Evolutionary conservation across 2,888 invertebrate species (phyloP).

Genomic region (Oligia strigilis): DNA sequence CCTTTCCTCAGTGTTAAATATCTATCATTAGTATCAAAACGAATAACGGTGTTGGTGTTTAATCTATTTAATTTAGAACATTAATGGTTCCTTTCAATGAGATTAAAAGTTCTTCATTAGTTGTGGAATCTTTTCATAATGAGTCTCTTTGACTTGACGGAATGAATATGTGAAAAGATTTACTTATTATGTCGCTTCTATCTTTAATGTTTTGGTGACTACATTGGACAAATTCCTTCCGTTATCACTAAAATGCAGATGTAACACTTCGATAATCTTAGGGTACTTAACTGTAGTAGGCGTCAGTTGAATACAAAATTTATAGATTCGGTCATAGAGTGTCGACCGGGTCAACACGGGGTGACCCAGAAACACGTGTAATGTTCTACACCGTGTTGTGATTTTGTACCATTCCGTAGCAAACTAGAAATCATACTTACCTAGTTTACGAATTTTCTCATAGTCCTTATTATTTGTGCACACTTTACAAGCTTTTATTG

Average conservation of each 20-base stretch:
- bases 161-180: not conserved
- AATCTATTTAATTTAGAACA: conserved; percentile 5
- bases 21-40: conserved; percentile 14
- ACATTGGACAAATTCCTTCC: not conserved
- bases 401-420: conserved; percentile 21
- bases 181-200: not conserved
- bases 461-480: not conserved
- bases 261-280: conserved; percentile 39
- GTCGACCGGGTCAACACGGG: conserved; percentile 64
- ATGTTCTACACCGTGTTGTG: conserved; percentile 48
- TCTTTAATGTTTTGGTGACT: not conserved
- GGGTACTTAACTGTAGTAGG: conserved; percentile 26
- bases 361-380: conserved; percentile 77
- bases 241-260: conserved; percentile 26
- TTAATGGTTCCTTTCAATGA: not conserved
- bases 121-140: not conserved
- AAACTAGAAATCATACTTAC: conserved; percentile 8
- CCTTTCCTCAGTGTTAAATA: conserved; percentile 11
- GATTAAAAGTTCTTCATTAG: not conserved
- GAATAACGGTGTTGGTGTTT: conserved; percentile 14
- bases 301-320: conserved; percentile 61
- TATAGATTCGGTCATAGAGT: conserved; percentile 67
- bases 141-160: not conserved
- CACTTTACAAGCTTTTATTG: not conserved
- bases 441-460: not conserved